Conservation (phyloP, 2,113 vertebrate species). For the Cyphomyrus plagiostoma region DNA sequence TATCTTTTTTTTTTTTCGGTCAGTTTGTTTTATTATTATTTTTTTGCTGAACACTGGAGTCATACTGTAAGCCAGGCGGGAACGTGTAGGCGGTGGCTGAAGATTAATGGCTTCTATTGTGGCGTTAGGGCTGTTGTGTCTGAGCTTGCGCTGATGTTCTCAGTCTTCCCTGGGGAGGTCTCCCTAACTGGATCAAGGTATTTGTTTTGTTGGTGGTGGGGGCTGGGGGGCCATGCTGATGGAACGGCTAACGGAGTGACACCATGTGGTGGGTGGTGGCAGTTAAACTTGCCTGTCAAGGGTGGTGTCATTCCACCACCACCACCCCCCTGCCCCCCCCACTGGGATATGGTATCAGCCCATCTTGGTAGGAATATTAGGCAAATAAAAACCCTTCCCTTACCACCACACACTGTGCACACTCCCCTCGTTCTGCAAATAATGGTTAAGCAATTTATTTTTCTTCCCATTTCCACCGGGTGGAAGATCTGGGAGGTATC, state of each 20-base stretch:
- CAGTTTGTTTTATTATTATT: background rate
- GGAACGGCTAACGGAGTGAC: background rate
- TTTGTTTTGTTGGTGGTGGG: background rate
- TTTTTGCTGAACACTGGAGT: background rate
- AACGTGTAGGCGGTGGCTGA: background rate
- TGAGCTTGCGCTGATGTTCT: background rate
- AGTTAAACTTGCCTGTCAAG: slow-evolving; percentile 48
- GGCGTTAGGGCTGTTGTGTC: background rate
- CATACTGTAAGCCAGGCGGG: background rate
- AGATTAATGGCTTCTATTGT: slow-evolving; percentile 1
- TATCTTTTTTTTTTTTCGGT: background rate
- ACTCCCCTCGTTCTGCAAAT: slow-evolving; percentile 25
- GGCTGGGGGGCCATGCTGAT: background rate
- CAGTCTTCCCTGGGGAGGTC: too few relatives aligned
- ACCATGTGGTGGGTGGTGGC: slow-evolving; percentile 48
- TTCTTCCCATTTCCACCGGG: background rate
- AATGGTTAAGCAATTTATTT: slow-evolving; percentile 5
- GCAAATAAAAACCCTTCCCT: slow-evolving; percentile 25
- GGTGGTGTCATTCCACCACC: slow-evolving; percentile 51
- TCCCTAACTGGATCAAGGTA: slow-evolving; percentile 8
- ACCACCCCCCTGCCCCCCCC: slow-evolving; percentile 33
- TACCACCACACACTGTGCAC: slow-evolving; percentile 28
- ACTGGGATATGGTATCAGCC: slow-evolving; percentile 46
- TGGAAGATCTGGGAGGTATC: slow-evolving; percentile 7
- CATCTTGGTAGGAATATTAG: slow-evolving; percentile 45